These are phyloP conservation scores for Ceratina australensis DNA, from an alignment of 1,140 invertebrate species.

Conservation along the genomic window DNA sequence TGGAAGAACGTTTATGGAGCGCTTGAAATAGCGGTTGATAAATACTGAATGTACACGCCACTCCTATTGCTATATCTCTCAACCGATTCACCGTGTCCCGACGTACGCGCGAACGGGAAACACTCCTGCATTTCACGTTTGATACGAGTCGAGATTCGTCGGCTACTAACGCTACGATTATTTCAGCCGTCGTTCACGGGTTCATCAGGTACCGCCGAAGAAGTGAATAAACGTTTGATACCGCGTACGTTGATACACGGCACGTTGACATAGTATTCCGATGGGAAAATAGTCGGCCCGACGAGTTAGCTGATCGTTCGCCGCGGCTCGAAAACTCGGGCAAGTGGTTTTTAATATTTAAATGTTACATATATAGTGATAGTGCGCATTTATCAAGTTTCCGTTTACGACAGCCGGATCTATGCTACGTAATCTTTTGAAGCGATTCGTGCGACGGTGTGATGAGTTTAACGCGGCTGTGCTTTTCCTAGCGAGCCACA, in stretches of 20 bases:
- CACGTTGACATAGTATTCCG: neutral
- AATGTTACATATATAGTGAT: constrained; percentile 9
- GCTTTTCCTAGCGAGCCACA: constrained; percentile 86
- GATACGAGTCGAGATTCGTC: neutral
- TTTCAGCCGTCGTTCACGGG: neutral
- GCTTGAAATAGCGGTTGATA: constrained; percentile 44
- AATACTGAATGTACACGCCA: constrained; percentile 37
- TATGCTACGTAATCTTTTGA: constrained; percentile 48
- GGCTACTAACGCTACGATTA: neutral
- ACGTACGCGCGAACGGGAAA: constrained; percentile 25
- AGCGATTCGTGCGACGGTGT: constrained; percentile 34
- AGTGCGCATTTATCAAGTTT: constrained; percentile 34
- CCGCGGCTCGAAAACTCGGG: constrained; percentile 14
- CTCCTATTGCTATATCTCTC: constrained; percentile 34
- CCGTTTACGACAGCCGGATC: constrained; percentile 38
- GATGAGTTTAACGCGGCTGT: constrained; percentile 87
- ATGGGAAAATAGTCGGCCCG: too few relatives aligned
- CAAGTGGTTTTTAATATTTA: constrained; percentile 1
- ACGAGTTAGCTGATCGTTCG: neutral
- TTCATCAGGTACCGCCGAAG: constrained; percentile 23
- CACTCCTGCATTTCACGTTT: constrained; percentile 38
- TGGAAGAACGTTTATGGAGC: constrained; percentile 43
- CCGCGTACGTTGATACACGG: constrained; percentile 5
- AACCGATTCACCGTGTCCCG: constrained; percentile 33
- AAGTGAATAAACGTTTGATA: neutral